These are phyloP conservation scores for Maccullochella peelii DNA, from an alignment of 2,113 vertebrate species.

Conservation along the genomic window DNA sequence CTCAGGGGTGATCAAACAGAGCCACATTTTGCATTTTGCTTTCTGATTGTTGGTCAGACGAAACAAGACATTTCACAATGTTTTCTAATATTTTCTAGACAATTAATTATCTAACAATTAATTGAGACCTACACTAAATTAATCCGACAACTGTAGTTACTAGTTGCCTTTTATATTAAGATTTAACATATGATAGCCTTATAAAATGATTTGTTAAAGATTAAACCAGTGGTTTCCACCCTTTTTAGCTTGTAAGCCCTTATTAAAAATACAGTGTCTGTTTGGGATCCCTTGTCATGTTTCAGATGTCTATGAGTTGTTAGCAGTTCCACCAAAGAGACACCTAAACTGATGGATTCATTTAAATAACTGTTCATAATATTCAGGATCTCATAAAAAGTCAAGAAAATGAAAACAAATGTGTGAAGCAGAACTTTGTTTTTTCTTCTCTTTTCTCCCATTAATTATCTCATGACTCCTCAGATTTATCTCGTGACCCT, in stretches of 20 bases:
- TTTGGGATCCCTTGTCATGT: not conserved
- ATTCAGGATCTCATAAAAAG: too few species aligned
- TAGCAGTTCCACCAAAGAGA: not conserved
- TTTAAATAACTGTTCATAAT: not conserved
- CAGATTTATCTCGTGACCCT: not conserved
- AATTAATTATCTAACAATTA: too few species aligned
- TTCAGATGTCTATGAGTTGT: not conserved
- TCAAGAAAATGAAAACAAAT: too few species aligned
- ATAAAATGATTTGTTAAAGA: too few species aligned
- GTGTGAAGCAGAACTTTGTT: too few species aligned
- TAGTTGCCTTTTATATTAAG: not conserved
- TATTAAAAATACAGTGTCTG: too few species aligned
- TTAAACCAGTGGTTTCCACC: too few species aligned
- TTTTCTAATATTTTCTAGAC: not conserved
- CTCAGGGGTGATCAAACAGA: conserved; percentile 36
- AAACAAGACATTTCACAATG: not conserved
- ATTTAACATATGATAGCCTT: too few species aligned
- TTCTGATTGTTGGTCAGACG: not conserved
- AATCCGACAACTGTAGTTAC: not conserved
- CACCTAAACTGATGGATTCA: not conserved
- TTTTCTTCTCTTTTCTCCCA: not conserved
- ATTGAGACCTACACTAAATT: too few species aligned
- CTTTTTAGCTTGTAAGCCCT: too few species aligned
- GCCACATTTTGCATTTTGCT: conserved; percentile 8
- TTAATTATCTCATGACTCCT: not conserved